Base-by-base conservation (phyloP, 2,113 vertebrate species). In the Melospiza melodia region DNA sequence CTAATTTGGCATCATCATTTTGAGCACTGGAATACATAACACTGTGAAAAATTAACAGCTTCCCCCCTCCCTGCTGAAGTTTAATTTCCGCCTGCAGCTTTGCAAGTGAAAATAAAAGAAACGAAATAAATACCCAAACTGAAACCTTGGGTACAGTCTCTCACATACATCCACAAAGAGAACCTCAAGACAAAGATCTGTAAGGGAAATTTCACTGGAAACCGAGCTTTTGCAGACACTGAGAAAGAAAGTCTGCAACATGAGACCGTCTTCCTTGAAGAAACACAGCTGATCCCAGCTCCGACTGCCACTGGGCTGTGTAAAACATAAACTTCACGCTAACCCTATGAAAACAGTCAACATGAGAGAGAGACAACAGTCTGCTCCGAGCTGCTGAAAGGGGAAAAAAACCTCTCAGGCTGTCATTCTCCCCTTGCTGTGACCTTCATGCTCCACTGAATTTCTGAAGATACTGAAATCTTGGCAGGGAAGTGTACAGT, bases 401-500 rank as follows among this genome's bases (percentile, higher is more conserved):
- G 80, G 86, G 63, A 6, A 71, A 72, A 93, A 83, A 87, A 85
- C 80, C 71, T 93, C 96, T 93, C 91, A 96, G 93, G 94, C 95
- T 97, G 96, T 96, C 97, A 95, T 95, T 96, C 95, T 97, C 97
- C 87, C 95, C 96, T 97, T n/a, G 80, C 89, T 86, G 86, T 97
- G 97, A 97, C 97, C 97, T 97, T 98, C 97, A 97, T 93, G 96
- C 96, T 97, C 97, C 90, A 82, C 44, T 97, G 94, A 62, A 90
- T 97, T 97, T 96, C 96, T 98, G 97, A 97, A 98, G 98, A 98
- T 96, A 97, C 95, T 91, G 93, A 97, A 96, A 97, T 97, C 97
- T 98, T 97, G 97, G 97, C 98, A 98, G 97, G 97, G 94, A 97
- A 97, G 95, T 93, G 85, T 90, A 86, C 92, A 94, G 97, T 95